Conservation (phyloP, 2,888 invertebrate species). For the Tipula vernalis region DNA sequence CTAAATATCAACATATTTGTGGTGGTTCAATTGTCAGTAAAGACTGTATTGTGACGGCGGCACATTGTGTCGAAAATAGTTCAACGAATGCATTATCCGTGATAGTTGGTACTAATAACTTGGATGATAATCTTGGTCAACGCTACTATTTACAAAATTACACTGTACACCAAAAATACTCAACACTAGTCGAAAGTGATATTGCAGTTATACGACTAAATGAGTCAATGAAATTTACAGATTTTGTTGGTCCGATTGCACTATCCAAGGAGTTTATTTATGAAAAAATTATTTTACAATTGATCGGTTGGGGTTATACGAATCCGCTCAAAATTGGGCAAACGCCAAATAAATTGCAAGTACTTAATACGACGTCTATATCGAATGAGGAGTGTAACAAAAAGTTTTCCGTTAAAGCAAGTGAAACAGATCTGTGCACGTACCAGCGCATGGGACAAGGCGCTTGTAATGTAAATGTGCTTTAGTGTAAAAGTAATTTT, state of each 20-base stretch:
- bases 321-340: background rate
- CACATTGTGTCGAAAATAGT: constrained; percentile 12
- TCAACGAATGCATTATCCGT: background rate
- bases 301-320: background rate
- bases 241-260: background rate
- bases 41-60: constrained; percentile 11
- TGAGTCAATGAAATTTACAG: background rate
- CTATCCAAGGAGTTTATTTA: background rate
- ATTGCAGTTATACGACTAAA: background rate
- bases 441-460: constrained; percentile 5
- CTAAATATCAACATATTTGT: constrained; percentile 11
- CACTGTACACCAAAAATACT: background rate
- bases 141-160: background rate
- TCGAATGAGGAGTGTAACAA: background rate
- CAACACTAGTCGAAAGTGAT: background rate
- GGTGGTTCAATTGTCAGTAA: constrained; percentile 12
- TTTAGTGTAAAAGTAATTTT: background rate
- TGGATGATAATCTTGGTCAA: background rate
- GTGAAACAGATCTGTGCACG: constrained; percentile 9
- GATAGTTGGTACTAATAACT: background rate
- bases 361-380: background rate
- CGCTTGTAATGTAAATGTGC: constrained; percentile 11
- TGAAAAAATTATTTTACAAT: background rate
- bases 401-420: background rate
- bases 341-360: background rate